Evolutionary conservation across 2,113 vertebrate species (phyloP), one percentile per base, ranked within the genome.

Genomic region (Cebidichthys violaceus): DNA sequence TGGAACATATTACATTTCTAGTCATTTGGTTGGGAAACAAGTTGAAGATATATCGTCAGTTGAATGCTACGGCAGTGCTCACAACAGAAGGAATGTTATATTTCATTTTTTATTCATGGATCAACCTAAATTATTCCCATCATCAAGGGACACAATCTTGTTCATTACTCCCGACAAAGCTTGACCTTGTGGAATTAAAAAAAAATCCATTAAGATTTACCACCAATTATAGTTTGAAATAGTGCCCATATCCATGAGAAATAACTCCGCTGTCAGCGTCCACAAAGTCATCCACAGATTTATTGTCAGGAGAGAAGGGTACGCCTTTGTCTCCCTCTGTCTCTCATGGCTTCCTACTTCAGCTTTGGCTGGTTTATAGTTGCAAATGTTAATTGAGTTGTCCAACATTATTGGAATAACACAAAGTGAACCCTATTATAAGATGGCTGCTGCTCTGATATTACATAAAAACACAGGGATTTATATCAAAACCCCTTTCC

Each of bases 141-240:
- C 82, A 83, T 79, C 59, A 55, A 64, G 79, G 6, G 43, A 88
- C 70, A 73, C 33, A 82, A 87, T 82, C 77, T 55, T 75, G 55
- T 71, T 85, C 75, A 64, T 33, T 54, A 71, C 18, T 70, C 68
- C 64, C 15, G 62, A 85, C 78, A 79, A 89, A 72, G 60, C 70
- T 70, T 88, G 90, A 88, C 88, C 89, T 90, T 90, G 88, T 76
- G 72, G 78, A 87, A 82, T 86, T 62, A 65, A 54, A 14, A 13
- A 88, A 75, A 88, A 82, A 84, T 82, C 50, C 62, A 77, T 88
- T 62, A 79, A 78, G 77, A 83, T 92, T 86, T 87, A 88, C 82
- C 65, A 61, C 71, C 85, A 88, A 87, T 90, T 84, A 87, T 39
- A 33, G 54, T 75, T 89, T 83, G 77, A 90, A 83, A 79, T 81